Evolutionary conservation across 2,113 vertebrate species (phyloP), one percentile per base, ranked within the genome.

Genomic region (Corythaixoides concolor): DNA sequence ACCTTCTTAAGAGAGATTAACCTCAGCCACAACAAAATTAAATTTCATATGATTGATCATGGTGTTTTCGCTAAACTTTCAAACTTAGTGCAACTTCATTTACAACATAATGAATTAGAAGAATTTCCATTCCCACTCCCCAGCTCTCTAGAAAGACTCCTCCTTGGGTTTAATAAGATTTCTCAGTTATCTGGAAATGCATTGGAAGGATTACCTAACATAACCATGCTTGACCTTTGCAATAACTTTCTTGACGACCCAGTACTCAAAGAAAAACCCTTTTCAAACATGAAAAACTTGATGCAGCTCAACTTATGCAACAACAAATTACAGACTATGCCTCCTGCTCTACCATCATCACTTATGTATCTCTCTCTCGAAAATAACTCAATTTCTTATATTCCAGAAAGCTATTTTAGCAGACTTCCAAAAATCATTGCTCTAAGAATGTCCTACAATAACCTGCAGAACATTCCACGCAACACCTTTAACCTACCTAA

Each of bases 301-400:
- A 96, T 98, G 98, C 98, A 98, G 88, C 97, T 98, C 72, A 98
- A 98, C 43, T 96, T 98, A 80, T 98, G 98, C 94, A 97, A 97
- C 95, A 98, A 99, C 93, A 98, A 95, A 75, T 84, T 99, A 55
- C 86, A 98, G 87, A 98, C 97, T 11, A 98, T 99, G 98, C 98
- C 98, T 69, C 91, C 78, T 73, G 97, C 97, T 74, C 96, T 98
- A 55, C 98, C 98, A 62, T 77, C 97, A 49, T 99, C 98, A 82
- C 97, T 99, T 43, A 97, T 98, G 97, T 98, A 99, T 84, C 97
- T 99, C 63, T 98, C 97, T n/a, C 95, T 98, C 47, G 98, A 99
- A 96, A 98, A 98, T 85, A 98, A 98, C 80, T 98, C 98, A 0
- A 98, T 99, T 95, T 97, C 98, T 82, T 96, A 97, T 45, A 98